Percentiles rank a stretch among this genome's conserved stretches.
Evolutionary conservation across 2,888 invertebrate genomes (phyloP).

Genomic region (Nemoura dubitans): DNA sequence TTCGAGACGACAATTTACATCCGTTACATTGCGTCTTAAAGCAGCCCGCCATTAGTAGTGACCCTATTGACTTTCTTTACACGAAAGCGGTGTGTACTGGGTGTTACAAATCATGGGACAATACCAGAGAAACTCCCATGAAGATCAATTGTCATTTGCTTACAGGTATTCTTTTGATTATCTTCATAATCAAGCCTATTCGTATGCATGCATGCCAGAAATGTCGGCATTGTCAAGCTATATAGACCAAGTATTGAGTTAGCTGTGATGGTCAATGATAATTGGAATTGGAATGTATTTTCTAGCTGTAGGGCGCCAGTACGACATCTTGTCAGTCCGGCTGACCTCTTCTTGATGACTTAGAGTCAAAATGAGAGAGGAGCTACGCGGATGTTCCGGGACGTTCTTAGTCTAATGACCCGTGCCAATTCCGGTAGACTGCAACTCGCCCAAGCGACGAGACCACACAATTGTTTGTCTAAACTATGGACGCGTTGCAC

Average conservation of each 20-base stretch:
- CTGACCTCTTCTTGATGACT: no score
- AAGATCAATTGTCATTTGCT: neutral
- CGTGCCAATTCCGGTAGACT: neutral
- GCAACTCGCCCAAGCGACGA: neutral
- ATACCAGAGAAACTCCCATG: neutral
- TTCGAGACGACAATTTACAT: neutral
- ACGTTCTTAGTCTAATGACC: neutral
- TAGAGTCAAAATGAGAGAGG: no score
- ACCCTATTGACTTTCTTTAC: neutral
- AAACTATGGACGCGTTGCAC: neutral
- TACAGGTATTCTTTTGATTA: no score
- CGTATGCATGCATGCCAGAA: no score
- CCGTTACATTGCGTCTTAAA: neutral
- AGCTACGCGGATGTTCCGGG: no score
- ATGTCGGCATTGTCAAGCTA: no score
- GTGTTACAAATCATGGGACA: neutral
- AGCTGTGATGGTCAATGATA: no score
- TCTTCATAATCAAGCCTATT: no score
- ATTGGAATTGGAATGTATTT: no score
- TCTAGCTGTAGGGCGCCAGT: no score
- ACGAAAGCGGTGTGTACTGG: neutral
- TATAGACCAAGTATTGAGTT: no score
- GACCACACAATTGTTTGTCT: neutral
- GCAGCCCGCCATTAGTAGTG: neutral
- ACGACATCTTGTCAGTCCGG: no score